These are phyloP conservation scores for Scaptomyza caliginosa DNA, from an alignment of 2,888 invertebrate species.

Conservation along the genomic window DNA sequence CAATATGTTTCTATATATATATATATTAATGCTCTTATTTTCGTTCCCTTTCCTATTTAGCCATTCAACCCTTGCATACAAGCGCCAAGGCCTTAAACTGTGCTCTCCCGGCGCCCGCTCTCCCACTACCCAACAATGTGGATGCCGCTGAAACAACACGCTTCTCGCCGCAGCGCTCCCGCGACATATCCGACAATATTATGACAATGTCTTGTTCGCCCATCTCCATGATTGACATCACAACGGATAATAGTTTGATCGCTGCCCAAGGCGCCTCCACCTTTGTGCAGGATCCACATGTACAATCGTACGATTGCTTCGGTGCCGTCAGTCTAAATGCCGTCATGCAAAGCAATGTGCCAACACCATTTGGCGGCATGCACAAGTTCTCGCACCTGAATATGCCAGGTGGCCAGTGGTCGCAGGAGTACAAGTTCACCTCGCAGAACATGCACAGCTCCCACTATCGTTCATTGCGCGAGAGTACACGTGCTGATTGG, in stretches of 20 bases:
- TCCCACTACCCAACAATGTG: conserved; percentile 88
- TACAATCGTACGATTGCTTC: conserved; percentile 88
- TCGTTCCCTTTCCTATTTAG: conserved; percentile 26
- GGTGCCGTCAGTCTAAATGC: conserved; percentile 88
- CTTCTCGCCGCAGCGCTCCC: conserved; percentile 87
- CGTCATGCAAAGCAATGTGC: conserved; percentile 91
- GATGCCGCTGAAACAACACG: conserved; percentile 87
- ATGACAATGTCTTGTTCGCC: conserved; percentile 85
- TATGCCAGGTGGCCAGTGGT: conserved; percentile 91
- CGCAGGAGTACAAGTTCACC: conserved; percentile 88
- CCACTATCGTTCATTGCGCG: conserved; percentile 87
- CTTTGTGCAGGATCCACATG: conserved; percentile 85
- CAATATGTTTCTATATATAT: conserved; percentile 30
- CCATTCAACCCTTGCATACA: conserved; percentile 51
- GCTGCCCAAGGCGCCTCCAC: conserved; percentile 62
- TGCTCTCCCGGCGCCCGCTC: conserved; percentile 85
- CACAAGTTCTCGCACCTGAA: conserved; percentile 87
- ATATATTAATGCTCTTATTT: background rate
- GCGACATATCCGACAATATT: conserved; percentile 88
- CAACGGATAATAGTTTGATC: conserved; percentile 67
- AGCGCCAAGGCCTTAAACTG: conserved; percentile 84
- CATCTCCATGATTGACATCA: conserved; percentile 72
- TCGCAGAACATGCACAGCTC: conserved; percentile 88
- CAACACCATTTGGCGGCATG: conserved; percentile 87
- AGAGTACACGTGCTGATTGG: conserved; percentile 79